Conservation (phyloP, 2,113 vertebrate species). For the Rattus rattus region DNA sequence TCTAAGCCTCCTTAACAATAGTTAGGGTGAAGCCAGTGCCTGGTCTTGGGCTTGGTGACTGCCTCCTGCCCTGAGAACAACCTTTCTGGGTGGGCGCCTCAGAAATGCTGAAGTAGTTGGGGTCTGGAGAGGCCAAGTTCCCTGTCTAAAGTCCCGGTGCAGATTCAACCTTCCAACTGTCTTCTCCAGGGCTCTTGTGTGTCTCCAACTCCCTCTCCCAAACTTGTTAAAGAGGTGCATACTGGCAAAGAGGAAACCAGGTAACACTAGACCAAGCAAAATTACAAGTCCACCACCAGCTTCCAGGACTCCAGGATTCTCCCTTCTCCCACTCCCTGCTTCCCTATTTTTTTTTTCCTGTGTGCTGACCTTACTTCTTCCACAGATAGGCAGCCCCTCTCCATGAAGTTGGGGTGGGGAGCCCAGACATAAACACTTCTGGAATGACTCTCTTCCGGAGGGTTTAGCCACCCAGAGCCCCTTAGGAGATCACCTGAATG, state of each 20-base stretch:
- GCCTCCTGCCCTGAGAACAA: neutral
- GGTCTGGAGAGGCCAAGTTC: neutral
- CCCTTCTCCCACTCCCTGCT: neutral
- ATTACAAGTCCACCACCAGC: neutral
- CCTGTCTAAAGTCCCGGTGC: neutral
- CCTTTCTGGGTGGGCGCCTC: neutral
- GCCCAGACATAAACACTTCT: neutral
- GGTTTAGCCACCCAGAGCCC: neutral
- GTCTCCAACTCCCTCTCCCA: neutral
- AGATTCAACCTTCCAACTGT: neutral
- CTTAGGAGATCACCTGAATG: neutral
- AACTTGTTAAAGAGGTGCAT: neutral
- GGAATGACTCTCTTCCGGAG: neutral
- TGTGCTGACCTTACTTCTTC: neutral
- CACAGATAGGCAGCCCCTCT: neutral
- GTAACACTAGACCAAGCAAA: neutral
- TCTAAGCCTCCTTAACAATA: neutral
- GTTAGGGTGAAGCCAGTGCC: neutral
- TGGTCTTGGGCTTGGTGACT: neutral
- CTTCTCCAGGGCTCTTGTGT: neutral
- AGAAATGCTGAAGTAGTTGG: neutral
- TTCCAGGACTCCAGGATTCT: neutral
- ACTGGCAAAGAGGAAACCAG: conserved; percentile 6
- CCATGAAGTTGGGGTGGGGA: neutral
- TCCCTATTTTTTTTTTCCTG: neutral